These are phyloP conservation scores for Pseudopodoces humilis DNA, from an alignment of 2,113 vertebrate genomes.

Conservation along the genomic window DNA sequence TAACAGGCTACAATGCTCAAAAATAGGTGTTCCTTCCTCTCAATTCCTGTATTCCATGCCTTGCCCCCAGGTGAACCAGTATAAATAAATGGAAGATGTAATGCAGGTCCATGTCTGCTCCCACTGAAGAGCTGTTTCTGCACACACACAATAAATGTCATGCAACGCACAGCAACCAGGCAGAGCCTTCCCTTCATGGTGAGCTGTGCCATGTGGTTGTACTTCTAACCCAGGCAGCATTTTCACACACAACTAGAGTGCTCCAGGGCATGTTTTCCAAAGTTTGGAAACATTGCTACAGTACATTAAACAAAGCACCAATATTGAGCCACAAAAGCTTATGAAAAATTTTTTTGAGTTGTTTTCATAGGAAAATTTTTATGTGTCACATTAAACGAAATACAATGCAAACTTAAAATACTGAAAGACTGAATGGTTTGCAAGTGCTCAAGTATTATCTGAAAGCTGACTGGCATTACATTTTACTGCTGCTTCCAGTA, in stretches of 20 bases:
- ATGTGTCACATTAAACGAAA: not conserved
- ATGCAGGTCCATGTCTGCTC: not conserved
- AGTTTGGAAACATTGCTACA: slow-evolving; percentile 20
- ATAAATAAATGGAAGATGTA: not conserved
- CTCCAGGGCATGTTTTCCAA: not conserved
- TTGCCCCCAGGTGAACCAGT: not conserved
- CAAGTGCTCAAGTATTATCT: not conserved
- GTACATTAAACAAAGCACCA: not conserved
- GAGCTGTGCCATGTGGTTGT: slow-evolving; percentile 33
- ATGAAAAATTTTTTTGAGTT: not conserved
- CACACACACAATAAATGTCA: not conserved
- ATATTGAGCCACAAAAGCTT: not conserved
- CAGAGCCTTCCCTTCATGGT: not conserved
- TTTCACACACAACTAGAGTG: slow-evolving; percentile 17
- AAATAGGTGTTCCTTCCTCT: not conserved
- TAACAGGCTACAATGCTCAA: not conserved
- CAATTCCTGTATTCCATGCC: not conserved
- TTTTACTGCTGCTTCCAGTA: slow-evolving; percentile 18
- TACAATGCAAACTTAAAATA: not conserved
- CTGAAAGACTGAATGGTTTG: not conserved
- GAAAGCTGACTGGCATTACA: not conserved
- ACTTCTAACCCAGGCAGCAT: slow-evolving; percentile 13
- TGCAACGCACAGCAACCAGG: not conserved
- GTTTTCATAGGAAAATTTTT: slow-evolving; percentile 12
- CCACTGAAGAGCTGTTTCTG: not conserved